phyloP scores from a whole-genome alignment of 2,797 vertebrate species.

The Halcyon leucocephala region DNA sequence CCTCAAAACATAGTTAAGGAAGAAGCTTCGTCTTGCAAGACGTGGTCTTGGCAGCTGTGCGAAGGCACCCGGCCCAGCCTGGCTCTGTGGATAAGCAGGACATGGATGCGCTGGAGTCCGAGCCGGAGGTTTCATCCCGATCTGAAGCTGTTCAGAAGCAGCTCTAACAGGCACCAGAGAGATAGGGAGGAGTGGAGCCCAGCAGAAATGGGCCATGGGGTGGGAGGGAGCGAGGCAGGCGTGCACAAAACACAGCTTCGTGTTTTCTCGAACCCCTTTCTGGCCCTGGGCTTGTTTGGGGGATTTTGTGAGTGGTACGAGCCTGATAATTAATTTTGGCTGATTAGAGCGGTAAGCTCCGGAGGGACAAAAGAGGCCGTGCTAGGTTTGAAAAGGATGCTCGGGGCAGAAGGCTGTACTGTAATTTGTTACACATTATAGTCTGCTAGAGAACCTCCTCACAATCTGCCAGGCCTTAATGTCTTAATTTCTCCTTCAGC shows the following conservation, averaged over 20 bases:
- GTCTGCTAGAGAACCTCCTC: background rate
- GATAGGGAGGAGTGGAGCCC: background rate
- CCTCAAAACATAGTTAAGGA: fast-evolving
- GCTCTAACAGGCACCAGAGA: fast-evolving
- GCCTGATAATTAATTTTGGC: conserved; percentile 7
- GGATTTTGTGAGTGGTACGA: background rate
- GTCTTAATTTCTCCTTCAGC: conserved; percentile 43
- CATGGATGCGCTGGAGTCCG: fast-evolving
- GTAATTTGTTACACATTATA: conserved; percentile 47
- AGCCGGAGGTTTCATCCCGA: fast-evolving
- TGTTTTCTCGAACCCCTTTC: background rate
- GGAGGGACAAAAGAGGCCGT: background rate
- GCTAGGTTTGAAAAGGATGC: background rate
- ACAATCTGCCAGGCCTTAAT: conserved; percentile 4
- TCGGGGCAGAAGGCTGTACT: background rate
- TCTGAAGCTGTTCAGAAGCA: fast-evolving
- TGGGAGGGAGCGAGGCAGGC: background rate
- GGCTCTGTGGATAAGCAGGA: fast-evolving
- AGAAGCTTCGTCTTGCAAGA: fast-evolving
- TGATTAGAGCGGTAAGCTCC: background rate
- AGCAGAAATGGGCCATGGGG: background rate
- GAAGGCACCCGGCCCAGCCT: background rate
- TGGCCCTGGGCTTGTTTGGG: background rate
- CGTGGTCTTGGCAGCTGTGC: fast-evolving
- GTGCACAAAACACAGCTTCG: fast-evolving